phyloP scores from a whole-genome alignment of 2,797 vertebrate species.

The Enteromius paludinosus region DNA sequence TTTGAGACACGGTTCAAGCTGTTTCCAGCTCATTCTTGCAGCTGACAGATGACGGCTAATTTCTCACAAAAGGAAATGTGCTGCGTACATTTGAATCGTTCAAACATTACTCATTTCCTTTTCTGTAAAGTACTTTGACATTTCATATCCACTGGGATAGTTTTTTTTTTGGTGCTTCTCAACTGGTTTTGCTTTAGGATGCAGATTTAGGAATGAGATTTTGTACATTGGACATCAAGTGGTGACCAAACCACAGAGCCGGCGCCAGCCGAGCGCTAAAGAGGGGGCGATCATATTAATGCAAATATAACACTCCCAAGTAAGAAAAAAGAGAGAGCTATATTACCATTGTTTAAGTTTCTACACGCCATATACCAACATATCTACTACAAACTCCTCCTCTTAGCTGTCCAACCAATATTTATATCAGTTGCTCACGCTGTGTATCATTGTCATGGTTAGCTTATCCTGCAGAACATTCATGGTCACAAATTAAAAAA shows the following conservation, averaged over 20 bases:
- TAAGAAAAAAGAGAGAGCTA: no score
- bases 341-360: no score
- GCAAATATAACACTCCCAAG: no score
- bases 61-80: slow-evolving; percentile 14
- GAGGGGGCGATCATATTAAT: no score
- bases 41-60: slow-evolving; percentile 34
- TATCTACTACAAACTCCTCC: no score
- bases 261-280: no score
- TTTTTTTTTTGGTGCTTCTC: neutral
- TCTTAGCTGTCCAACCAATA: no score
- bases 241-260: neutral
- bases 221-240: neutral
- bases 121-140: slow-evolving; percentile 22
- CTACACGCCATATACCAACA: no score
- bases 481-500: no score
- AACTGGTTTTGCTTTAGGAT: neutral
- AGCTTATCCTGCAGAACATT: no score
- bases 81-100: neutral
- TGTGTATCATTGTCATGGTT: no score
- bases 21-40: slow-evolving; percentile 21
- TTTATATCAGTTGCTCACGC: no score
- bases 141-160: neutral
- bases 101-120: neutral
- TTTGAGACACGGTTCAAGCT: slow-evolving; percentile 16
- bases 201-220: neutral